Evolutionary conservation across 2,888 invertebrate species (phyloP), one percentile per base, ranked within the genome.

Genomic region (Drosophila affinis): DNA sequence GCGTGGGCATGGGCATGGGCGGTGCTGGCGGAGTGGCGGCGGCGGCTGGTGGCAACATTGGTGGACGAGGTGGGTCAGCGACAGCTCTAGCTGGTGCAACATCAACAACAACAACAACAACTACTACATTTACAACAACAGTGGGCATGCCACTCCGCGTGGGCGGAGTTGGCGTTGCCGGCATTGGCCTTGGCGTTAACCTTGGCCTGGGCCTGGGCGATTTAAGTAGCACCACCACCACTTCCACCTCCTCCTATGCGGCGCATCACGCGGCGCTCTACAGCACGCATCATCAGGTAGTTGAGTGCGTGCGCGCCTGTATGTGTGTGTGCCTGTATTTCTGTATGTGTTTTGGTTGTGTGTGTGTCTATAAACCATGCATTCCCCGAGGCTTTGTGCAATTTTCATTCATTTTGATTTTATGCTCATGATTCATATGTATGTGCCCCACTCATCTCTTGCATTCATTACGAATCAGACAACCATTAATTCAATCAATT

Each of bases 281-380:
- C 82, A 91, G 88, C 90, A 90, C 89, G 87, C 91, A 91, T 90
- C 91, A 91, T 88, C 91, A 91, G 91, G 91, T 91, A 91, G 89
- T 89, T 56, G 84, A 77, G 84, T 80, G 82, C 72, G 81, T 73
- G 64, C 64, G 75, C 69, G 56, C 61, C 78, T 68, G 69, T 69
- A 72, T 62, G 72, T 59, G 55, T 68, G 44, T 58, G 48, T 69
- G 55, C 62, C 52, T 64, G 39, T 71, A 53, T 51, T 45, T 64
- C 45, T 62, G 53, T 60, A 60, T 64, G 49, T 29, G 29, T 29
- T 4, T 24, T 24, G 24, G 21, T 21, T 24, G 24, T 45, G 44
- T 46, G 18, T 59, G 59, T 59, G 49, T 65, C 64, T 54, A 65
- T 57, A 56, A 39, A 39, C n/a, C 57, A 64, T 64, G 67, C 48